phyloP scores from a whole-genome alignment of 30 jellyfish, hydroid and myxozoan species.

The Aurelia sp. region DNA sequence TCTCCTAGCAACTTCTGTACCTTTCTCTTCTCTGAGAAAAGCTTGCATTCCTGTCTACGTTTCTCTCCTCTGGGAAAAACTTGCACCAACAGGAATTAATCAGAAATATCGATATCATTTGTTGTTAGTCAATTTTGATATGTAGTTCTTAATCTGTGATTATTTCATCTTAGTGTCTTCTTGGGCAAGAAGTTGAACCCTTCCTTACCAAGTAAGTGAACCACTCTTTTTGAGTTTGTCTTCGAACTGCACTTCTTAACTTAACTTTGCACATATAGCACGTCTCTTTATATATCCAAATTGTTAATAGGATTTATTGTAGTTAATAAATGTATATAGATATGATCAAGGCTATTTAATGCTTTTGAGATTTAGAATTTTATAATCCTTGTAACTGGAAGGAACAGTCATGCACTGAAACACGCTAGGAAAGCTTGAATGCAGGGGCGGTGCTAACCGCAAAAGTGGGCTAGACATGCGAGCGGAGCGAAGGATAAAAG shows the following conservation, averaged over 20 bases:
- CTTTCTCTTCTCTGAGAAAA: too few species aligned
- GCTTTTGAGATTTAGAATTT: not conserved
- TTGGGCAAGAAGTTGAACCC: slow-evolving; percentile 4
- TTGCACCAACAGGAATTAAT: too few species aligned
- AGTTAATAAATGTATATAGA: not conserved
- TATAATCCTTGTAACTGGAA: too few species aligned
- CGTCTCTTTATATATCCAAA: not conserved
- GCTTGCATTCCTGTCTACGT: too few species aligned
- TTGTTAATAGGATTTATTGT: not conserved
- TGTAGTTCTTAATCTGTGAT: not conserved
- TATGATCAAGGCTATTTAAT: not conserved
- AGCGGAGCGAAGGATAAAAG: too few species aligned
- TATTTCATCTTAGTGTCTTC: not conserved
- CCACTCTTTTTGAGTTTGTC: not conserved
- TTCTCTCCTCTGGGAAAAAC: too few species aligned
- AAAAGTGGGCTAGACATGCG: too few species aligned
- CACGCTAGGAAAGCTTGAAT: too few species aligned
- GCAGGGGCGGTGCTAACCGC: too few species aligned
- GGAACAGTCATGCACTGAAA: too few species aligned
- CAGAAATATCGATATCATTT: too few species aligned
- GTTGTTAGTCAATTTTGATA: not conserved
- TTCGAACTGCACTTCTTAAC: not conserved
- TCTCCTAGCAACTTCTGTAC: too few species aligned
- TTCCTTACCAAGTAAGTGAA: slow-evolving; percentile 8
- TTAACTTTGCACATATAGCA: not conserved